Evolutionary conservation across 2,113 vertebrate genomes (phyloP).

Genomic region (Daboia siamensis): DNA sequence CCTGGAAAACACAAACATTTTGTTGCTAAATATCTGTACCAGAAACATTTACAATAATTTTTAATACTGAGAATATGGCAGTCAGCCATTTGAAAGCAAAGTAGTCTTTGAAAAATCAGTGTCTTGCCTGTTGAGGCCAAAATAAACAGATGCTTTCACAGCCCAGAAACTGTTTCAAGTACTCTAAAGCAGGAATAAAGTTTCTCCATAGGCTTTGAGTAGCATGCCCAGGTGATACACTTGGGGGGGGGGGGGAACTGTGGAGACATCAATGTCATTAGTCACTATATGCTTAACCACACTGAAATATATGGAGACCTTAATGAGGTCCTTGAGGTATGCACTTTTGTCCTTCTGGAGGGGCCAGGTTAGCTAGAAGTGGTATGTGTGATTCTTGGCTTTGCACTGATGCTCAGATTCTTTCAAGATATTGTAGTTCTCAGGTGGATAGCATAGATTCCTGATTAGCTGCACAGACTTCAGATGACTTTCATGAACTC

Average conservation of each 20-base stretch:
- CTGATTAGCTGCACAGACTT: background rate
- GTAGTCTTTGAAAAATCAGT: background rate
- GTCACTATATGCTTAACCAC: background rate
- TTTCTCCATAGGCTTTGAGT: background rate
- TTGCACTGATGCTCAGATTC: background rate
- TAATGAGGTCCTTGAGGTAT: background rate
- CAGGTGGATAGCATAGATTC: background rate
- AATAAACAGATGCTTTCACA: background rate
- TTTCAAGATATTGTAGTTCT: background rate
- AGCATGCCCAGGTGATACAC: background rate
- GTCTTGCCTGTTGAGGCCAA: background rate
- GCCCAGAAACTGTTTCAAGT: background rate
- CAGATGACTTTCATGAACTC: background rate
- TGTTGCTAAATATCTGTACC: background rate
- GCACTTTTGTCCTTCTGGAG: background rate
- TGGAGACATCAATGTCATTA: background rate
- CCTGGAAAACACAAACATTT: background rate
- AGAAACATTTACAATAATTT: background rate
- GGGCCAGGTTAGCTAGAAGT: background rate
- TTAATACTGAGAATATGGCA: background rate
- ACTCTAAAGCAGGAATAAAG: background rate
- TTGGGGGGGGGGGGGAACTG: background rate
- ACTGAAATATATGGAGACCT: background rate
- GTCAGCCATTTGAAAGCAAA: background rate
- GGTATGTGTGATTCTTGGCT: background rate